Percentiles rank a stretch among this genome's conserved stretches.
Conservation (phyloP, 2,113 vertebrate genomes). For the Origma solitaria region DNA sequence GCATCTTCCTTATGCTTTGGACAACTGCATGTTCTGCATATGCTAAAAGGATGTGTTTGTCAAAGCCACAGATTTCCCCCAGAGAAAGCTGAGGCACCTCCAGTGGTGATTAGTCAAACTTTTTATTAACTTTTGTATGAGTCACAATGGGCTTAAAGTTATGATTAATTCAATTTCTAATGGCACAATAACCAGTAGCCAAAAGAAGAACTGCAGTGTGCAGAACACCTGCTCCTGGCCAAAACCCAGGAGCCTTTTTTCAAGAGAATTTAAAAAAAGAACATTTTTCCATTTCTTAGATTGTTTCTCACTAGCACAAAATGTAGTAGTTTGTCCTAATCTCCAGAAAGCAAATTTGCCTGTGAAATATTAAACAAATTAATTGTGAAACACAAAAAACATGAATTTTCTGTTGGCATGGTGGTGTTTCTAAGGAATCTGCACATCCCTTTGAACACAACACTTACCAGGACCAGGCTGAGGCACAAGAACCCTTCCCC, state of each 20-base stretch:
- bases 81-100: background rate
- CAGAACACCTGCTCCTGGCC: background rate
- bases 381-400: background rate
- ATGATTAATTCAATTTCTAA: background rate
- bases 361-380: background rate
- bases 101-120: background rate
- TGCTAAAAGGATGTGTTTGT: background rate
- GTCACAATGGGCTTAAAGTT: background rate
- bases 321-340: background rate
- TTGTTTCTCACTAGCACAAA: background rate
- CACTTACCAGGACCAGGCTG: background rate
- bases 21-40: background rate
- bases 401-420: background rate
- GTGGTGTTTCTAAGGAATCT: background rate
- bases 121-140: background rate
- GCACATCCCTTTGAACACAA: background rate
- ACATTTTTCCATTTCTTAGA: background rate
- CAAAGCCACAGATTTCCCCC: background rate
- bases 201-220: background rate
- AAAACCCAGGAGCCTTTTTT: background rate
- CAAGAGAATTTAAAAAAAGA: background rate
- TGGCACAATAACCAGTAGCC: background rate
- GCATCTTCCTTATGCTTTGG: background rate
- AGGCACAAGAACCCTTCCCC: background rate
- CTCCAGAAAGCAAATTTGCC: background rate